Conservation (phyloP, 2,797 vertebrate genomes). For the Telmatherina bonti region DNA sequence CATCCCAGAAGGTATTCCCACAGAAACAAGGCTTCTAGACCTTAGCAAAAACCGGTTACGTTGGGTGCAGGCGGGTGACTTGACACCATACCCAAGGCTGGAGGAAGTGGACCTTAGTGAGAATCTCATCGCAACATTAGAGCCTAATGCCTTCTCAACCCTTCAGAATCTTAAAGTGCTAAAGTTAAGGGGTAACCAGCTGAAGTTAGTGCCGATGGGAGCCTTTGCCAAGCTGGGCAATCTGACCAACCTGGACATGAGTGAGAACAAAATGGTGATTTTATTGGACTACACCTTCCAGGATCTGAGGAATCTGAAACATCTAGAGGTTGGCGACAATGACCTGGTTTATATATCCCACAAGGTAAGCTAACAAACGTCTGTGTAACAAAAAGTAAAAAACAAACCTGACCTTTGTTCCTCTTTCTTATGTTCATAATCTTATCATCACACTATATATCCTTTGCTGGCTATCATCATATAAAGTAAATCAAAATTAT, state of each 20-base stretch:
- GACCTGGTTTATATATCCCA: slow-evolving; percentile 98
- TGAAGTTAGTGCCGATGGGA: slow-evolving; percentile 93
- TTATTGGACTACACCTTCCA: slow-evolving; percentile 96
- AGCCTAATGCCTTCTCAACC: slow-evolving; percentile 93
- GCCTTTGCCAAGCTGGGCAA: slow-evolving; percentile 93
- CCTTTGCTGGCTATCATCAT: neutral
- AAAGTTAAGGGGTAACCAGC: slow-evolving; percentile 91
- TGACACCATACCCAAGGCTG: slow-evolving; percentile 89
- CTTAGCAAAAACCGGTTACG: slow-evolving; percentile 96
- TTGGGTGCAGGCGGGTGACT: slow-evolving; percentile 92
- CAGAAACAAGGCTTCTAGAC: slow-evolving; percentile 92
- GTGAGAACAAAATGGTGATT: slow-evolving; percentile 97
- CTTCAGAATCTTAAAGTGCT: slow-evolving; percentile 90
- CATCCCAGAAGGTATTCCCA: slow-evolving; percentile 96
- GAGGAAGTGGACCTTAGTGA: slow-evolving; percentile 97
- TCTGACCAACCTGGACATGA: slow-evolving; percentile 94
- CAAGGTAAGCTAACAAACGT: slow-evolving; percentile 67
- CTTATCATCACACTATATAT: neutral
- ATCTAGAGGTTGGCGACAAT: slow-evolving; percentile 94
- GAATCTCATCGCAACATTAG: slow-evolving; percentile 93
- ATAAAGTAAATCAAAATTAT: neutral
- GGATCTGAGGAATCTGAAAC: slow-evolving; percentile 90
- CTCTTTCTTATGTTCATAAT: neutral
- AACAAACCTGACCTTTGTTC: neutral
- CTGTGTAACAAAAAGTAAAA: neutral